Evolutionary conservation across 2,888 invertebrate species (phyloP), one percentile per base, ranked within the genome.

Genomic region (Disparrhopalites patrizii): DNA sequence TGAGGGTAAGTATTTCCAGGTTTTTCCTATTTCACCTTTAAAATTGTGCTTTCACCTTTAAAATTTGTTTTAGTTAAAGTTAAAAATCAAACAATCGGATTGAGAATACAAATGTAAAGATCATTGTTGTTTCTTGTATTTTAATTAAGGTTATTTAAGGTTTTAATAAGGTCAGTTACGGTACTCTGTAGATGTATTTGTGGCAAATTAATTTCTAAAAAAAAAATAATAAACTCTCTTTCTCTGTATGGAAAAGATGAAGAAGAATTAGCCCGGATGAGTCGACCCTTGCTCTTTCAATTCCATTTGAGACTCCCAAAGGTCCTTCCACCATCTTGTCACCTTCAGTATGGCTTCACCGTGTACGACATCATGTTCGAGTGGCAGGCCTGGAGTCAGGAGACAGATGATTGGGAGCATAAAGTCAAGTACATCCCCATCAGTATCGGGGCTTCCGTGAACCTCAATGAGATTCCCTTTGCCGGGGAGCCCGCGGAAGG

Each of bases 281-380:
- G 52, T 40, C 62, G 38, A 8, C 62, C 62, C 18, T 20, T 62
- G 27, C 23, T 62, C 23, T 54, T 62, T 23, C 40, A 60, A 50
- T 60, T 60, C 40, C 62, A 62, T 33, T 36, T 62, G 15, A 51
- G 36, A 27, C 62, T 62, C 30, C 62, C 62, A 38, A 62, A 51
- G 25, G 38, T 62, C 3, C 52, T 62, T 28, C 62, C 62, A 15
- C 62, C 62, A 18, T 52, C 62, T 8, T 62, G 62, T 33, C 18
- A 52, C 28, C 54, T 62, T 27, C 52, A 54, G n/a, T 52, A 62
- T 27, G 62, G 62, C 27, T 54, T 15, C 40, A 38, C 33, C 2
- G 10, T 25, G 13, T 62, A 62, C 28, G 62, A 62, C 33, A 52
- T 62, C 25, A 18, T 62, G 7, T 62, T 62, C 40, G 62, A 62